Evolutionary conservation across 1,140 invertebrate genomes (phyloP).

Genomic region (Ephestia elutella): DNA sequence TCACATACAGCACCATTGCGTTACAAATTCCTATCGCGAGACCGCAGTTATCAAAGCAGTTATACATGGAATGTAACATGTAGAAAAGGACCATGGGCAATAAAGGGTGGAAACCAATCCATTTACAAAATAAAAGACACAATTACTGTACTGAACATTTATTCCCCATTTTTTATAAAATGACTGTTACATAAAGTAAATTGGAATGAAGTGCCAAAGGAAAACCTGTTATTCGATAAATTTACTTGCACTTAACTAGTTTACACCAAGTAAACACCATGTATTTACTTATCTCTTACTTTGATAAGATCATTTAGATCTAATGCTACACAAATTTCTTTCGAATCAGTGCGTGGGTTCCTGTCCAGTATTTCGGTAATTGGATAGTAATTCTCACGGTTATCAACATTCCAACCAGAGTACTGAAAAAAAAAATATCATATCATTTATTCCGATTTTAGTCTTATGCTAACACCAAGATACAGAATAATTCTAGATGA

Average conservation of each 20-base stretch:
- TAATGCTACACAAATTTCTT: constrained; percentile 73
- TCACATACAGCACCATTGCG: too few species aligned
- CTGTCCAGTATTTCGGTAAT: constrained; percentile 73
- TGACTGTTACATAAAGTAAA: constrained; percentile 61
- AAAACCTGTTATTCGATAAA: constrained; percentile 41
- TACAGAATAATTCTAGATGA: background rate
- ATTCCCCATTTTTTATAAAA: constrained; percentile 65
- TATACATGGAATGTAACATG: too few species aligned
- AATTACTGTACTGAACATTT: constrained; percentile 54
- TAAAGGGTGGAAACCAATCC: too few species aligned
- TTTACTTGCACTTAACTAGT: constrained; percentile 65
- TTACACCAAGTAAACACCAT: constrained; percentile 51
- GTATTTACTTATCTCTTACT: constrained; percentile 71
- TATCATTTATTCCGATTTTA: too few species aligned
- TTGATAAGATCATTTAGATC: constrained; percentile 72
- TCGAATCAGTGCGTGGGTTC: constrained; percentile 69
- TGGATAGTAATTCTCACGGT: constrained; percentile 79
- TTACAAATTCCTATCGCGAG: too few species aligned
- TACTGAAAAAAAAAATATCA: constrained; percentile 72
- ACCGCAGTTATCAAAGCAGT: too few species aligned
- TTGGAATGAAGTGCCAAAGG: constrained; percentile 69
- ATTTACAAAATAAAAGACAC: constrained; percentile 12
- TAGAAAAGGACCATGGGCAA: too few species aligned
- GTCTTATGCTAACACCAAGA: too few species aligned
- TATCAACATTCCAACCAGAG: constrained; percentile 80